A percentile compares a stretch with the other conserved stretches of the same genome.
Evolutionary conservation across 2,797 vertebrate species (phyloP).

Genomic region (Otolemur crassicaudatus): DNA sequence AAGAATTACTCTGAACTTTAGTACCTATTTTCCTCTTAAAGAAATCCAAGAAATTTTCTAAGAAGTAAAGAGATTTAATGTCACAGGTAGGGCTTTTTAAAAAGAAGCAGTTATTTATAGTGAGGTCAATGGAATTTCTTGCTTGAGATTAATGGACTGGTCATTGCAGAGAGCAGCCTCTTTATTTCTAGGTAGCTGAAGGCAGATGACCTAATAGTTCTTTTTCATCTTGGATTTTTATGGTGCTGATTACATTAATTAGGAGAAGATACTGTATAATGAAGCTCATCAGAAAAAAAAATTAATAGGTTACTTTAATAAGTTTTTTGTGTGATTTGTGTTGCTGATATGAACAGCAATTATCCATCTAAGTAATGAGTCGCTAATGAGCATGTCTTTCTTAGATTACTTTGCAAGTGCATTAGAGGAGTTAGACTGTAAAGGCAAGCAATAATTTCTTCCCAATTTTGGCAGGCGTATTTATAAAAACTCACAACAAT

Average conservation of each 20-base stretch:
- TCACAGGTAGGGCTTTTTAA: neutral
- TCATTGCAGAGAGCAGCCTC: constrained; percentile 44
- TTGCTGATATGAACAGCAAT: constrained; percentile 86
- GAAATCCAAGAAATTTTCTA: constrained; percentile 7
- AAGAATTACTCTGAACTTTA: neutral
- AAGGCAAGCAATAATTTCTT: constrained; percentile 67
- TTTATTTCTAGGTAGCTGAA: constrained; percentile 64
- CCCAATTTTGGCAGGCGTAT: constrained; percentile 41
- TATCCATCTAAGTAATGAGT: constrained; percentile 85
- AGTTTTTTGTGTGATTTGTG: constrained; percentile 85
- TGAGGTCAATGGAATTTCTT: constrained; percentile 44
- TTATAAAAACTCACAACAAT: constrained; percentile 48
- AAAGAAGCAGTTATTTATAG: constrained; percentile 58
- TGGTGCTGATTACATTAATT: constrained; percentile 79
- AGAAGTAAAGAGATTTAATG: constrained; percentile 36
- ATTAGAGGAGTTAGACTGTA: constrained; percentile 70
- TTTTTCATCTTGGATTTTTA: constrained; percentile 81
- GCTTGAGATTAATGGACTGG: constrained; percentile 67
- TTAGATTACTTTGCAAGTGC: constrained; percentile 82
- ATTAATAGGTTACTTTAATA: constrained; percentile 85
- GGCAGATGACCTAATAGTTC: constrained; percentile 72
- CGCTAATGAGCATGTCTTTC: constrained; percentile 86
- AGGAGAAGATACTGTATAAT: constrained; percentile 78
- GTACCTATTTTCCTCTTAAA: neutral
- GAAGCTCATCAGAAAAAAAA: constrained; percentile 79